Percentiles rank a stretch among this genome's conserved stretches.
Evolutionary conservation across 2,888 invertebrate species (phyloP).

Genomic region (Stenodera caucasica): DNA sequence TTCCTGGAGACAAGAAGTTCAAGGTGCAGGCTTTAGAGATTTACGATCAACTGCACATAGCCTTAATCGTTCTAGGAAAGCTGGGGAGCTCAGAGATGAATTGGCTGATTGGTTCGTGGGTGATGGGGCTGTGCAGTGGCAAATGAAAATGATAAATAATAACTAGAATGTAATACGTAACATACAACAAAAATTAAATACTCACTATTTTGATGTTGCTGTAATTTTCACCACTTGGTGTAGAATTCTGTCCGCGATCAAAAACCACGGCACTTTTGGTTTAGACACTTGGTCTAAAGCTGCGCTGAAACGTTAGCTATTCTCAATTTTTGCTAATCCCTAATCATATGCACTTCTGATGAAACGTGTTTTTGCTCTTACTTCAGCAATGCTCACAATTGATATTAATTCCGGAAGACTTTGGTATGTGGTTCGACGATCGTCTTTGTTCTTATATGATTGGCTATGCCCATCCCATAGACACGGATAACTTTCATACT

Average conservation of each 20-base stretch:
- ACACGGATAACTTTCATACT: not conserved
- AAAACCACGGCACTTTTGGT: not conserved
- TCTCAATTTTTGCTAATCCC: too few relatives aligned
- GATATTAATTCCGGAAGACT: too few relatives aligned
- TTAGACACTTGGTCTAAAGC: too few relatives aligned
- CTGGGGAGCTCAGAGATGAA: slow-evolving; percentile 18
- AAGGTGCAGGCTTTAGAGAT: not conserved
- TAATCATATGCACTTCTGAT: too few relatives aligned
- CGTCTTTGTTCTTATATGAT: not conserved
- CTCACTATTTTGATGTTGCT: not conserved
- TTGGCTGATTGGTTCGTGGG: slow-evolving; percentile 29
- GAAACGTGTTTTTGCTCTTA: too few relatives aligned
- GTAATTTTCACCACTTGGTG: not conserved
- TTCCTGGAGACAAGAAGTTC: too few relatives aligned
- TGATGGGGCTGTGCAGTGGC: slow-evolving; percentile 28
- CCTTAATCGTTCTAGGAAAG: slow-evolving; percentile 20
- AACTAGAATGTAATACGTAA: not conserved
- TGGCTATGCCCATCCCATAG: not conserved
- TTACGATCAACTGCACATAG: slow-evolving; percentile 6
- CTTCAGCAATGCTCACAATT: too few relatives aligned
- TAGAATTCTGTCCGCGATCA: not conserved
- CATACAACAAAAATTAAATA: not conserved
- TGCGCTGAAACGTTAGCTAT: too few relatives aligned
- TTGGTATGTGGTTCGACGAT: too few relatives aligned
- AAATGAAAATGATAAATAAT: slow-evolving; percentile 16